phyloP scores from a whole-genome alignment of 2,888 invertebrate genomes.

The Scaptomyza caliginosa region DNA sequence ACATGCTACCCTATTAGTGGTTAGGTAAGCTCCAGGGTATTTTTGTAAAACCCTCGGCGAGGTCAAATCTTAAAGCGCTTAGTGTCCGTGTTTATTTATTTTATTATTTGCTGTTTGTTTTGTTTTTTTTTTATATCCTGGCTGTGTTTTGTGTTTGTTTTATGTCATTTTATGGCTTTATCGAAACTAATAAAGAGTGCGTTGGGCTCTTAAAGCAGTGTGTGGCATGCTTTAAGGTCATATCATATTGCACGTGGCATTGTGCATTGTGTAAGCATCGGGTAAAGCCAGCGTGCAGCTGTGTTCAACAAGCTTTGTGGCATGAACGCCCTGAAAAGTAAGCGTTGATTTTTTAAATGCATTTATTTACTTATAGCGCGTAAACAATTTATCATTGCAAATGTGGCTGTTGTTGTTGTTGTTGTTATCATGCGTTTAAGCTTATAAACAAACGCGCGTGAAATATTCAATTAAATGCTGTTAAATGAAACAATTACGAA shows the following conservation, averaged over 20 bases:
- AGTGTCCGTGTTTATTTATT: conserved; percentile 50
- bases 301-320: conserved; percentile 13
- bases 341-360: conserved; percentile 36
- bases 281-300: conserved; percentile 10
- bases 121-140: background rate
- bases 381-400: conserved; percentile 64
- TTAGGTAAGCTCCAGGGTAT: conserved; percentile 6
- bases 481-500: conserved; percentile 74
- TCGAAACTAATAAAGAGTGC: conserved; percentile 68
- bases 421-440: conserved; percentile 17
- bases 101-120: conserved; percentile 15
- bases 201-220: conserved; percentile 6
- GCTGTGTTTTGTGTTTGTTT: background rate
- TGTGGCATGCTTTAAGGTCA: background rate
- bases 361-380: conserved; percentile 67
- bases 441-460: conserved; percentile 53
- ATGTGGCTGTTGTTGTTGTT: conserved; percentile 20
- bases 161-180: conserved; percentile 63
- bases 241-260: background rate
- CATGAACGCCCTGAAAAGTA: background rate
- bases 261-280: conserved; percentile 13
- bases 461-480: conserved; percentile 74
- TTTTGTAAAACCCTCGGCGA: conserved; percentile 8
- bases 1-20: background rate
- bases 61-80: conserved; percentile 71